Evolutionary conservation across 2,888 invertebrate genomes (phyloP).

Genomic region (Meghimatium bilineatum): DNA sequence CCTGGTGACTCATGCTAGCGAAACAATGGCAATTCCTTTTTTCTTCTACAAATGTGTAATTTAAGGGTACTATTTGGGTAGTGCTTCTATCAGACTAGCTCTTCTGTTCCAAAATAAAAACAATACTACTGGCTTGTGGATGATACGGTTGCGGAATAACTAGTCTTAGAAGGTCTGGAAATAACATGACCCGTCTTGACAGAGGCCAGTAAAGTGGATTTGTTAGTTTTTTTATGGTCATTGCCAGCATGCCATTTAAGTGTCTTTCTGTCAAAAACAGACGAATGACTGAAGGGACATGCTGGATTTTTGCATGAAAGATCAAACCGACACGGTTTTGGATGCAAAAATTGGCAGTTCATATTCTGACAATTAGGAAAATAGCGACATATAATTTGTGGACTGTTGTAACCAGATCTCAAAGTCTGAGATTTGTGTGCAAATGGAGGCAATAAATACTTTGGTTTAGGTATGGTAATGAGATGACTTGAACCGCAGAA

Average conservation of each 20-base stretch:
- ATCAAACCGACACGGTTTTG: slow-evolving; percentile 87
- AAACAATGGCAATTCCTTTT: too few species aligned
- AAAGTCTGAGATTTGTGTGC: not conserved
- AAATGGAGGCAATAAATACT: slow-evolving; percentile 32
- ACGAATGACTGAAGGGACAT: slow-evolving; percentile 73
- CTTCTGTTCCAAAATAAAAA: too few species aligned
- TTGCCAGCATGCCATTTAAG: slow-evolving; percentile 68
- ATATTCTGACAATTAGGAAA: slow-evolving; percentile 91
- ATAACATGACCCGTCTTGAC: slow-evolving; percentile 1
- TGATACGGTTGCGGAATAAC: slow-evolving; percentile 6
- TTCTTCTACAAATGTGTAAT: too few species aligned
- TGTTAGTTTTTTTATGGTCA: not conserved
- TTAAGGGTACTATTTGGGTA: too few species aligned
- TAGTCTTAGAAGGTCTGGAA: not conserved
- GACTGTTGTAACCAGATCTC: not conserved
- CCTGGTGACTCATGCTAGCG: too few species aligned
- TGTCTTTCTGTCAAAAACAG: slow-evolving; percentile 67
- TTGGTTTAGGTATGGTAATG: slow-evolving; percentile 35
- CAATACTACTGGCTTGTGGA: slow-evolving; percentile 35
- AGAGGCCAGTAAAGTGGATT: too few species aligned
- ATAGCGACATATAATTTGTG: slow-evolving; percentile 83
- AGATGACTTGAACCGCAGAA: not conserved
- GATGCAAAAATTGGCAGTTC: slow-evolving; percentile 89
- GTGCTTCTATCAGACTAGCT: too few species aligned
- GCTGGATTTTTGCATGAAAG: slow-evolving; percentile 82